Percentiles rank a stretch among this genome's conserved stretches.
These are phyloP conservation scores for Mobula birostris DNA, from an alignment of 2,113 vertebrate species.

Conservation along the genomic window DNA sequence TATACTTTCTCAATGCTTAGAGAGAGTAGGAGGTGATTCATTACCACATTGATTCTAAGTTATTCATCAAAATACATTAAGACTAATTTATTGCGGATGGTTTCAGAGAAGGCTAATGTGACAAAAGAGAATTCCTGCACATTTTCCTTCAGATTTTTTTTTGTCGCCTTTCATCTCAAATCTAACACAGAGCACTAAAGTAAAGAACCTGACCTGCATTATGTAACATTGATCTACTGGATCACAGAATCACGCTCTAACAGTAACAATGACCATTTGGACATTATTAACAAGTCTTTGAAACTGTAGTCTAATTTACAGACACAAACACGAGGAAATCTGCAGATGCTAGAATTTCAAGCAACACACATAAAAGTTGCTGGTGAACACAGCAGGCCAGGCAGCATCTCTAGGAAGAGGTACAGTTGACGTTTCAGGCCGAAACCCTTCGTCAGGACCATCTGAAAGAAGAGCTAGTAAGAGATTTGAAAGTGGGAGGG, in stretches of 20 bases:
- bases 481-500: too few relatives aligned
- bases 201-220: not conserved
- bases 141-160: not conserved
- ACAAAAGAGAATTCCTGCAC: not conserved
- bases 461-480: too few relatives aligned
- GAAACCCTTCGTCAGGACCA: too few relatives aligned
- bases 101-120: not conserved
- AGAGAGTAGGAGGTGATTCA: not conserved
- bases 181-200: not conserved
- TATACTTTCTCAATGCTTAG: not conserved
- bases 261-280: too few relatives aligned
- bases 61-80: conserved; percentile 20
- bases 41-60: not conserved
- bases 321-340: too few relatives aligned
- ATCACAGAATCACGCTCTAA: not conserved
- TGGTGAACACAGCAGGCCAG: too few relatives aligned
- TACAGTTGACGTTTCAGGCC: too few relatives aligned
- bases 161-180: not conserved
- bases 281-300: too few relatives aligned
- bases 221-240: not conserved
- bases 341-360: too few relatives aligned
- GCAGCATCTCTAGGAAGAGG: too few relatives aligned
- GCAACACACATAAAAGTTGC: too few relatives aligned
- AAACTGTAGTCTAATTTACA: too few relatives aligned
- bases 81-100: conserved; percentile 14